Percentiles rank a stretch among this genome's conserved stretches.
Evolutionary conservation across 1,140 invertebrate genomes (phyloP).

Genomic region (Gonioctena quinquepunctata): DNA sequence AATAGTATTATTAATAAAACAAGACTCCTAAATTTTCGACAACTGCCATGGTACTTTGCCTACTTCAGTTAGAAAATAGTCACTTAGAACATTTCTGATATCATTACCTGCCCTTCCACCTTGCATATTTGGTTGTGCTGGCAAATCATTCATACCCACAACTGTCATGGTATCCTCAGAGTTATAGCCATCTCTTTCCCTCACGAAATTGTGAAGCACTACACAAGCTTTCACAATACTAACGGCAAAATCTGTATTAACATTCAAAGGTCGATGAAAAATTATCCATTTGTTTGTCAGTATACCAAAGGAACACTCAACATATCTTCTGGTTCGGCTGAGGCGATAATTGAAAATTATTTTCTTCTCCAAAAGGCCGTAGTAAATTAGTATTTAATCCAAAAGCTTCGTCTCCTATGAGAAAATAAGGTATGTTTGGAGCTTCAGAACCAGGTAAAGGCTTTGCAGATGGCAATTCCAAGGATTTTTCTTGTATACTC

Average conservation of each 20-base stretch:
- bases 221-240: constrained; percentile 44
- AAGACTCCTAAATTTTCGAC: too few species aligned
- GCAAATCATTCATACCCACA: constrained; percentile 10
- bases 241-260: constrained; percentile 30
- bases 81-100: background rate
- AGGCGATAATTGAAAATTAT: background rate
- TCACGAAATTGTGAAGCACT: constrained; percentile 49
- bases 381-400: constrained; percentile 13
- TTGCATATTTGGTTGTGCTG: background rate
- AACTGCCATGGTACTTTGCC: background rate
- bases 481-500: background rate
- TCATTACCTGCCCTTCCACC: background rate
- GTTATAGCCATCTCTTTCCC: constrained; percentile 35
- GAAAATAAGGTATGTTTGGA: background rate
- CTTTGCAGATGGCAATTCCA: constrained; percentile 5
- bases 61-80: background rate
- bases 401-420: constrained; percentile 2
- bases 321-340: background rate
- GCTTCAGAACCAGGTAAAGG: constrained; percentile 10
- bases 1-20: too few species aligned
- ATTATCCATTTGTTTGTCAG: constrained; percentile 28
- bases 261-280: constrained; percentile 46
- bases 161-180: background rate
- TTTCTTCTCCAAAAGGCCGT: background rate
- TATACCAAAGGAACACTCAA: constrained; percentile 14